Evolutionary conservation across 2,113 vertebrate species (phyloP), one percentile per base, ranked within the genome.

Genomic region (Pachypanchax playfairii): DNA sequence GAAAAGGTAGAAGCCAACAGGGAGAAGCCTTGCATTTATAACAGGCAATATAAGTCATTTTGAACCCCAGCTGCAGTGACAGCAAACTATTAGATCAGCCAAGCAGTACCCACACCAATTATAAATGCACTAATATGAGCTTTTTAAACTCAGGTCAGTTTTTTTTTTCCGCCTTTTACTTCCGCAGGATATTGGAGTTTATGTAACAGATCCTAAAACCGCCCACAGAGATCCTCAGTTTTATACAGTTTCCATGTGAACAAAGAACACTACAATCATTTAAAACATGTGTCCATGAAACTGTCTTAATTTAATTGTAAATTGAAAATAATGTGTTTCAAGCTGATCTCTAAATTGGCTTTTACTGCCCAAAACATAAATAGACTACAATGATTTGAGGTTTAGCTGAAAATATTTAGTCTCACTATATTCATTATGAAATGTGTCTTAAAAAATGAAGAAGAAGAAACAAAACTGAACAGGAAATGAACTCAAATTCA

Each of bases 51-150:
- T n/a, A 31, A 35, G 70, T 59, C 41, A 55, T 38, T 71, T 75
- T 42, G 33, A 58, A 46, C 62, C 64, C 49, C 44, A 58, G 29
- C 52, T 35, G 73, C 59, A 65, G 65, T 28, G 24, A 75, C 54
- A 69, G 15, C 56, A 54, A 65, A 65, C 74, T 75, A 73, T 24
- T 61, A 28, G 39, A 79, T 74, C 31, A 47, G 67, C 24, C 52
- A 28, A 83, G 83, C 79, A 46, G 48, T 52, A 29, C 75, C 64
- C 70, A 44, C 48, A 3, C 54, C 74, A 68, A 72, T 83, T 83
- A 83, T 72, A 75, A 87, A 78, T 36, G 38, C 73, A 63, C 63
- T 52, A 75, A 82, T 86, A 85, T 85, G 80, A 79, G 64, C 46
- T 70, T 83, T 77, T 84, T 61, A n/a, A 9, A 73, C 56, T 65